phyloP scores from a whole-genome alignment of 2,113 vertebrate species.

The Nannospalax galili region DNA sequence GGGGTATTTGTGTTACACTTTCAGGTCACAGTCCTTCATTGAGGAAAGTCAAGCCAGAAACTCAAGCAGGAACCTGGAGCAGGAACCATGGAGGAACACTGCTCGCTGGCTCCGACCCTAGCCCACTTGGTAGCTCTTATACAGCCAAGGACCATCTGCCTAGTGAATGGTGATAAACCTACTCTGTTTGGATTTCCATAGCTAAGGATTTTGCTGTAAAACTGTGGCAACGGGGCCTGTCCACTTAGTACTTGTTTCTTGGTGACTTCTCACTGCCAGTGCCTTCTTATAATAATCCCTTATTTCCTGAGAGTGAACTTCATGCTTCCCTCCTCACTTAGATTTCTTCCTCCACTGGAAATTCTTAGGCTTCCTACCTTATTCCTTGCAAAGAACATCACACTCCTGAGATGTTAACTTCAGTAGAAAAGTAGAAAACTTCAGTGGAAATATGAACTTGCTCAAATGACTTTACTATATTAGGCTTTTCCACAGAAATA shows the following conservation, averaged over 20 bases:
- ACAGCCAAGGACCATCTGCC: background rate
- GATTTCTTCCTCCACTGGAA: background rate
- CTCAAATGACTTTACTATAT: background rate
- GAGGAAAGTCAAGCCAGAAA: background rate
- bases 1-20: background rate
- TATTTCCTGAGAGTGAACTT: background rate
- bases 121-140: background rate
- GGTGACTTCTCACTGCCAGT: background rate
- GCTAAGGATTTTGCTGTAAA: background rate
- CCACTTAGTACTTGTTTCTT: background rate
- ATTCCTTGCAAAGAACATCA: background rate
- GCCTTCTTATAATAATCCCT: background rate
- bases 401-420: background rate
- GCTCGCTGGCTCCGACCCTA: background rate
- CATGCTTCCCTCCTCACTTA: background rate
- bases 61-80: background rate
- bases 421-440: background rate
- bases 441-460: background rate
- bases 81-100: background rate
- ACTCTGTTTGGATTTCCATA: background rate
- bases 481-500: background rate
- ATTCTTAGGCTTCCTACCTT: background rate
- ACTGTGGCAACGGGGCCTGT: background rate
- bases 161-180: background rate
- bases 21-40: background rate